Percentiles rank a stretch among this genome's conserved stretches.
These are phyloP conservation scores for Aleiodes alternator DNA, from an alignment of 2,888 invertebrate genomes.

Conservation along the genomic window DNA sequence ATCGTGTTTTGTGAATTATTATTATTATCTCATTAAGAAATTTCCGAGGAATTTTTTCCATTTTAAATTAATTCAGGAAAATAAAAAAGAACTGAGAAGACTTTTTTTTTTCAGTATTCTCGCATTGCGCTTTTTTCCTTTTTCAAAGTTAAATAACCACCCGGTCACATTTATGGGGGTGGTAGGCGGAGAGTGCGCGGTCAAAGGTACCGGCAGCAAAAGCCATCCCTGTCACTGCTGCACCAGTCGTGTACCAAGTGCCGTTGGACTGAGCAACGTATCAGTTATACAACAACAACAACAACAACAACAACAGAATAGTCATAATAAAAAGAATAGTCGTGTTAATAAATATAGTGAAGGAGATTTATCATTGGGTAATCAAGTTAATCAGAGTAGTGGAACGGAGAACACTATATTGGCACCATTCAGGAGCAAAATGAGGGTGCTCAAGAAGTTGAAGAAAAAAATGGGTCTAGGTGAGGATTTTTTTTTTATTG, in stretches of 20 bases:
- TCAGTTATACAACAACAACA: constrained; percentile 53
- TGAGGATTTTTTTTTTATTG: constrained; percentile 75
- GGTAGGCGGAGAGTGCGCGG: constrained; percentile 72
- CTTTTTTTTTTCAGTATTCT: neutral
- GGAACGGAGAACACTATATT: constrained; percentile 69
- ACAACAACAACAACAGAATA: constrained; percentile 57
- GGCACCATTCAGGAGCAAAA: constrained; percentile 81
- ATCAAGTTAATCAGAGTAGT: constrained; percentile 21
- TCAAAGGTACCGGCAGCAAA: constrained; percentile 69
- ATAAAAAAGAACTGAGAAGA: too few relatives aligned
- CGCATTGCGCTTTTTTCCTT: neutral
- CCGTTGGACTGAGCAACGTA: constrained; percentile 62
- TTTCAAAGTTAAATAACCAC: constrained; percentile 36
- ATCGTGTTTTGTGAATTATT: too few relatives aligned
- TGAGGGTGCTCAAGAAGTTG: constrained; percentile 93
- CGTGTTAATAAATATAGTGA: constrained; percentile 51
- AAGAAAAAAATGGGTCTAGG: constrained; percentile 92
- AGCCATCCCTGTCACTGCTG: constrained; percentile 71
- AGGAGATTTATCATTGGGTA: constrained; percentile 51
- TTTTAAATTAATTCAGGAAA: too few relatives aligned
- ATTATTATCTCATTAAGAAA: too few relatives aligned
- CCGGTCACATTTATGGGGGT: constrained; percentile 73
- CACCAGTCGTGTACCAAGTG: constrained; percentile 63
- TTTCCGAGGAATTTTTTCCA: too few relatives aligned
- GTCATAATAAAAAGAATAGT: constrained; percentile 56